Conservation (phyloP, 2,888 invertebrate species). For the Leucoma salicis region DNA sequence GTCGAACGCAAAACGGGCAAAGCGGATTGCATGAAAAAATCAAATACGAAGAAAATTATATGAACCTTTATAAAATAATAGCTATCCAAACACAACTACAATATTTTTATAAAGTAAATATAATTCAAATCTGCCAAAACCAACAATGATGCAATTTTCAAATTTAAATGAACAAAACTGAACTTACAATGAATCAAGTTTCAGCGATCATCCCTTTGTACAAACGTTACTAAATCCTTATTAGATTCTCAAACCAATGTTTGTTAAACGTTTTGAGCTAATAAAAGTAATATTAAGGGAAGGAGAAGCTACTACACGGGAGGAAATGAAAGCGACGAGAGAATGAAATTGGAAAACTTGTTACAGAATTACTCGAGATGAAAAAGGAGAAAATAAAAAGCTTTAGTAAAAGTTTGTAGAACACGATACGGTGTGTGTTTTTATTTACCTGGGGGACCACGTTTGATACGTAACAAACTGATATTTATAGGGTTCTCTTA, state of each 20-base stretch:
- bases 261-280: constrained; percentile 78
- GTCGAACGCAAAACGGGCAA: no score
- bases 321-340: constrained; percentile 79
- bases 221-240: constrained; percentile 64
- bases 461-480: constrained; percentile 28
- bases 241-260: constrained; percentile 74
- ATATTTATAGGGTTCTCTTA: not conserved
- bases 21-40: no score
- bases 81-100: no score
- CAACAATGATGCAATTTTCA: not conserved
- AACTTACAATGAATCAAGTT: constrained; percentile 21
- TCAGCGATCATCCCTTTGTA: constrained; percentile 44
- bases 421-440: constrained; percentile 40
- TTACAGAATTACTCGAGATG: constrained; percentile 74
- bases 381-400: constrained; percentile 71
- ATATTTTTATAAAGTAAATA: no score
- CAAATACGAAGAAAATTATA: no score
- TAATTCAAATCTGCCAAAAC: not conserved
- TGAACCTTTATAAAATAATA: no score
- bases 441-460: constrained; percentile 43
- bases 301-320: constrained; percentile 56
- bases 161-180: no score
- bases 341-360: constrained; percentile 82
- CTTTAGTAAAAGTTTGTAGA: constrained; percentile 61
- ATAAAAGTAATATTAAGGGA: constrained; percentile 78